Evolutionary conservation across 2,888 invertebrate species (phyloP), one percentile per base, ranked within the genome.

Genomic region (Tenthredo notha): DNA sequence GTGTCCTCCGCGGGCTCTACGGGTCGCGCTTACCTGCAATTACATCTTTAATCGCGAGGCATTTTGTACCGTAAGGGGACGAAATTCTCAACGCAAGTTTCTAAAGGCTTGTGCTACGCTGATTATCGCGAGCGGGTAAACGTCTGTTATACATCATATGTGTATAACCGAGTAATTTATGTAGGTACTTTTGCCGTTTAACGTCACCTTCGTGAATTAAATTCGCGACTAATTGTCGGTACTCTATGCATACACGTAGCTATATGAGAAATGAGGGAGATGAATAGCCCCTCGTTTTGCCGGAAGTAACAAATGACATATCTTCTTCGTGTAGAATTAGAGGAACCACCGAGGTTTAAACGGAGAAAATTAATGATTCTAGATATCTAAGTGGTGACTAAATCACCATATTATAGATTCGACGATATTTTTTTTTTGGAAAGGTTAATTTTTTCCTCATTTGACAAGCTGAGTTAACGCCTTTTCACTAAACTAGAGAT

Each of bases 1-100:
- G 7, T 37, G 37, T 37, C 7, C 37, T 37, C 37, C 7, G 7
- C 37, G 37, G 37, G 37, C 2, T 50, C 54, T 25, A 12, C 25
- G 77, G 33, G 54, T 54, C 33, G 54, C 77, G 54, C 50, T 43
- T 74, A 74, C 74, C 74, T 74, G 77, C 77, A 77, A 77, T 77
- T 77, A 54, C 33, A 77, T 54, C 77, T 77, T 77, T 54, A 50
- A 77, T 77, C 77, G 77, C 54, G 33, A 33, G 50, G 77, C 54
- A 54, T 77, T 50, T 54, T 50, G 43, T 50, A 12, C 50, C 29
- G n/a, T 50, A 77, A 50, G 33, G 33, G n/a, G 2, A 6, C 7
- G 10, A 21, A 33, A 67, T 33, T 15, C 43, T 10, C 21, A 74
- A 15, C 21, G 3, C 47, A 12, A 43, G 43, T 74, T 74, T 74